Conservation (phyloP, 2,888 invertebrate genomes). For the Aphidius colemani region DNA sequence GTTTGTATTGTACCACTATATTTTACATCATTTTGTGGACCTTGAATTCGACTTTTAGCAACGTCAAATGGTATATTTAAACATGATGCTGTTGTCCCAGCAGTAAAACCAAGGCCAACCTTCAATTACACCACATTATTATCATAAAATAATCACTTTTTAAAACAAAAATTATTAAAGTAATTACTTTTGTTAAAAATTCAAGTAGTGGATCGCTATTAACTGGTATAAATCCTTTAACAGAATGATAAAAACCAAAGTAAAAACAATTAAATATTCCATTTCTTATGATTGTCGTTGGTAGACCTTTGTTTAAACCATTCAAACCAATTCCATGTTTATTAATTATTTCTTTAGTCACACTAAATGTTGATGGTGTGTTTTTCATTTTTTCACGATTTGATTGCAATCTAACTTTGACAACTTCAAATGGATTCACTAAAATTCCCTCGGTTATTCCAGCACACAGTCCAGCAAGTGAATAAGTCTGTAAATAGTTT, state of each 20-base stretch:
- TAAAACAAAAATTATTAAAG: no score
- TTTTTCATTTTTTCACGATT: conserved; percentile 70
- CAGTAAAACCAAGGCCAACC: conserved; percentile 80
- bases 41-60: conserved; percentile 93
- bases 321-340: conserved; percentile 77
- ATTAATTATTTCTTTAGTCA: conserved; percentile 78
- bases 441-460: conserved; percentile 91
- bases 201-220: conserved; percentile 72
- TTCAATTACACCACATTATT: conserved; percentile 16
- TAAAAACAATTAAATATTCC: conserved; percentile 93
- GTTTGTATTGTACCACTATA: conserved; percentile 79
- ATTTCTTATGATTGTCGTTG: conserved; percentile 87
- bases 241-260: conserved; percentile 93
- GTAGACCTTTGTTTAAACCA: conserved; percentile 86
- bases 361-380: conserved; percentile 76
- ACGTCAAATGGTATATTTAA: conserved; percentile 96
- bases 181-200: conserved; percentile 69
- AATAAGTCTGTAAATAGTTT: conserved; percentile 71
- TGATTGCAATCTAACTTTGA: conserved; percentile 88
- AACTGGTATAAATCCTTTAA: conserved; percentile 75
- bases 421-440: conserved; percentile 94
- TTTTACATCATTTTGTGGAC: conserved; percentile 75
- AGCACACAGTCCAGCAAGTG: conserved; percentile 85
- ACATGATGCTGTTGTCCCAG: conserved; percentile 85
- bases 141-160: conserved; percentile 26